Percentiles rank a stretch among this genome's conserved stretches.
Conservation (phyloP, 2,888 invertebrate species). For the Flexamia atlantica region DNA sequence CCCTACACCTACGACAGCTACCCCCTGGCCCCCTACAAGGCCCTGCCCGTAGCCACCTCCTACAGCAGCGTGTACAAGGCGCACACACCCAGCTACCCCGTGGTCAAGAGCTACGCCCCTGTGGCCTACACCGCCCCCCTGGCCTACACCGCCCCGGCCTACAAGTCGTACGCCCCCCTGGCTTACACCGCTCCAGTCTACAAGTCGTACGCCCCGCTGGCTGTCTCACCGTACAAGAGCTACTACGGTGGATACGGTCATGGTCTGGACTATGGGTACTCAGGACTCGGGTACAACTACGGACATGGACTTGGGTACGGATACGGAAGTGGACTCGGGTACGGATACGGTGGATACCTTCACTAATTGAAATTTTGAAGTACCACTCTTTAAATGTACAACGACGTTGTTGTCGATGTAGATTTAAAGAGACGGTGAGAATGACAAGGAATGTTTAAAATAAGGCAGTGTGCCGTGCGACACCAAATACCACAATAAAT, state of each 20-base stretch:
- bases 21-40: background rate
- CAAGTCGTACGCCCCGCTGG: constrained; percentile 70
- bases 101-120: constrained; percentile 71
- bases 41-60: constrained; percentile 66
- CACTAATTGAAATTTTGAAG: background rate
- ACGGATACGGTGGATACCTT: constrained; percentile 57
- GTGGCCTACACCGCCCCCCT: constrained; percentile 65
- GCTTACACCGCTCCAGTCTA: constrained; percentile 63
- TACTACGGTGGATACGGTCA: constrained; percentile 61
- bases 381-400: too few species aligned
- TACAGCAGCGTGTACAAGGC: constrained; percentile 79
- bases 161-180: constrained; percentile 71
- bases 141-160: constrained; percentile 61
- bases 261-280: constrained; percentile 66
- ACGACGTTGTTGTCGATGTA: too few species aligned
- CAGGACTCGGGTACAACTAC: constrained; percentile 64
- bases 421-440: too few species aligned
- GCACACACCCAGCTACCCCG: constrained; percentile 77
- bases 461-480: constrained; percentile 12
- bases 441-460: background rate
- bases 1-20: constrained; percentile 28
- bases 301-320: constrained; percentile 64
- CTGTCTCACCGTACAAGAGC: constrained; percentile 63
- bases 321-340: constrained; percentile 68
- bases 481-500: constrained; percentile 14